Evolutionary conservation across 2,888 invertebrate genomes (phyloP).

Genomic region (Limnephilus rhombicus): DNA sequence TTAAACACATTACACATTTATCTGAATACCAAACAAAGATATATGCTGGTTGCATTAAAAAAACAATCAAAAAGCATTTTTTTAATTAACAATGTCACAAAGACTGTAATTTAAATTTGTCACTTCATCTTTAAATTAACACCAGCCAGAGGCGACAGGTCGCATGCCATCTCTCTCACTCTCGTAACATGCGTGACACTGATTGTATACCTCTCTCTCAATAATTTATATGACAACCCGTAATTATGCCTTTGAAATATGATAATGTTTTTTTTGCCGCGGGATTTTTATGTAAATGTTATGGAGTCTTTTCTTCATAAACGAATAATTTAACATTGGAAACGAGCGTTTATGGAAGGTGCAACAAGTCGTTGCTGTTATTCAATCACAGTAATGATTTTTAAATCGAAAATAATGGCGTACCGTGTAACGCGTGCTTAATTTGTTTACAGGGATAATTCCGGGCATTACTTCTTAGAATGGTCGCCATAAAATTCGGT

Average conservation of each 20-base stretch:
- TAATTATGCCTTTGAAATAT: conserved; percentile 45
- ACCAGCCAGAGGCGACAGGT: conserved; percentile 31
- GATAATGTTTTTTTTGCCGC: conserved; percentile 19
- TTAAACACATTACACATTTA: neutral
- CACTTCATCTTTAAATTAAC: conserved; percentile 14
- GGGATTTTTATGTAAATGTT: conserved; percentile 40
- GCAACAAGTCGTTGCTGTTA: conserved; percentile 1
- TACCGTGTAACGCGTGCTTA: conserved; percentile 1
- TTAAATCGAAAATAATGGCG: conserved; percentile 29
- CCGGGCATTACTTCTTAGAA: neutral
- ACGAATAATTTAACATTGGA: conserved; percentile 30
- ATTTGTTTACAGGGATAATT: neutral
- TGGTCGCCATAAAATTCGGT: neutral
- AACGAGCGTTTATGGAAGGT: neutral
- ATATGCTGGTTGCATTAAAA: neutral
- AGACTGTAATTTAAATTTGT: conserved; percentile 26
- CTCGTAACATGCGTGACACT: neutral
- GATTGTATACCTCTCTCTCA: conserved; percentile 44
- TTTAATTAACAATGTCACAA: conserved; percentile 24
- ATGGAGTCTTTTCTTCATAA: conserved; percentile 17
- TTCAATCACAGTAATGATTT: conserved; percentile 38
- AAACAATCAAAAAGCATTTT: neutral
- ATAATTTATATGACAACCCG: conserved; percentile 49
- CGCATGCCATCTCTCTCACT: neutral
- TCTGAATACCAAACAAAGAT: neutral